Evolutionary conservation across 2,113 vertebrate genomes (phyloP), one percentile per base, ranked within the genome.

Genomic region (Pachycephala philippinensis): DNA sequence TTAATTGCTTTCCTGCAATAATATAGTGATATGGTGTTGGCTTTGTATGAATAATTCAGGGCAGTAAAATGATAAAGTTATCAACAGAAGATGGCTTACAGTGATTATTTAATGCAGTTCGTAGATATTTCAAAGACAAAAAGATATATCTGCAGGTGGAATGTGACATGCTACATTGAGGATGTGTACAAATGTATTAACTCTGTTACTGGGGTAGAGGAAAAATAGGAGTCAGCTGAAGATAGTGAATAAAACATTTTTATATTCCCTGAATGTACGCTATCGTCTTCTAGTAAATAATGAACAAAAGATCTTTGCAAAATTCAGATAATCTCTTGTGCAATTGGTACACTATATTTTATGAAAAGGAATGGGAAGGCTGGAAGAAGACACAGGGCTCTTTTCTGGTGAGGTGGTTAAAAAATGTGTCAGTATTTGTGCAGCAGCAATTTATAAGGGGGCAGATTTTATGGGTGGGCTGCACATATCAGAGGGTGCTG

Each of bases 31-130:
- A 44, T 3, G 28, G 37, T 80, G 53, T 87, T 89, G 57, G 53
- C 35, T 92, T 85, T 85, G 17, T 87, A 93, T 94, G 75, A 96
- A 96, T 96, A 95, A 95, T 97, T 97, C 84, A 96, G 63, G 52
- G 63, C 47, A 88, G 68, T 70, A 66, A 94, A 96, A 96, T 88
- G 84, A 90, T 70, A 63, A 96, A 93, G 52, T 88, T 93, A 93
- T 77, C 90, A 90, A 91, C 78, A 90, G 92, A 96, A 94, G 87
- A 94, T 90, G 78, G 71, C 78, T 95, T 83, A 59, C 40, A 28
- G 87, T 93, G 93, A 93, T 96, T 95, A 80, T 80, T 96, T 88
- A 85, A 94, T 80, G 78, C 63, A 65, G 80, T 94, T 76, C 45
- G 54, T 63, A 90, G 93, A 44, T 83, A 86, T 88, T 95, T 95